Percentiles rank a stretch among this genome's conserved stretches.
Conservation (phyloP, 2,888 invertebrate genomes). For the Celastrina argiolus region DNA sequence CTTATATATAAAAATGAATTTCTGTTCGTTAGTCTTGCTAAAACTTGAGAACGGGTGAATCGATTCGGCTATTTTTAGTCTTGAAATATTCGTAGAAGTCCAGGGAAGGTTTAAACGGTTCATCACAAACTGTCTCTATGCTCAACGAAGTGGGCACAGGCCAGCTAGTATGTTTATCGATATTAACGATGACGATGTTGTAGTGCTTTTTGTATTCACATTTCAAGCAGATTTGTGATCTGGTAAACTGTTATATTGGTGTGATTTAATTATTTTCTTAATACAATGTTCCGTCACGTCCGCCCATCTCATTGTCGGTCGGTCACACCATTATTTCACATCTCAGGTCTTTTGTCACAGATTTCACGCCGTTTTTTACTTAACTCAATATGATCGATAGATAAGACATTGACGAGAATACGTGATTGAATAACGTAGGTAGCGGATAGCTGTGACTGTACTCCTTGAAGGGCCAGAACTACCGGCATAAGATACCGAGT, state of each 20-base stretch:
- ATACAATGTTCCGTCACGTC: constrained; percentile 23
- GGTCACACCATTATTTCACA: constrained; percentile 17
- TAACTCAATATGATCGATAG: constrained; percentile 9
- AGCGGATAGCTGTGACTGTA: too few species aligned
- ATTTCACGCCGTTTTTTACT: constrained; percentile 21
- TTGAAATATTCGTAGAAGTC: too few species aligned
- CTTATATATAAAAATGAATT: too few species aligned
- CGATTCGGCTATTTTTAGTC: too few species aligned
- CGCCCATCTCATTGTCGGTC: constrained; percentile 18
- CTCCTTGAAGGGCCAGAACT: too few species aligned
- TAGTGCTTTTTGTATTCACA: neutral
- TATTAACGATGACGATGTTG: neutral
- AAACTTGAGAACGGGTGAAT: too few species aligned
- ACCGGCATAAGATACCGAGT: too few species aligned
- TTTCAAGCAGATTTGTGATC: neutral
- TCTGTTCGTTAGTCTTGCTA: too few species aligned
- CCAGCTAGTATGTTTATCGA: too few species aligned
- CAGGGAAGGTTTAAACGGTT: too few species aligned
- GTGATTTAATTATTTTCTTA: constrained; percentile 23
- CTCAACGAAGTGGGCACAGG: too few species aligned
- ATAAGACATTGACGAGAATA: constrained; percentile 16
- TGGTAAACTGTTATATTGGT: constrained; percentile 16
- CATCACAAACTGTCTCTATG: too few species aligned
- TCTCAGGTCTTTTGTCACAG: constrained; percentile 15
- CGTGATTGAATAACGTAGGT: neutral